Evolutionary conservation across 2,113 vertebrate genomes (phyloP), one percentile per base, ranked within the genome.

Genomic region (Rhinogobius similis): DNA sequence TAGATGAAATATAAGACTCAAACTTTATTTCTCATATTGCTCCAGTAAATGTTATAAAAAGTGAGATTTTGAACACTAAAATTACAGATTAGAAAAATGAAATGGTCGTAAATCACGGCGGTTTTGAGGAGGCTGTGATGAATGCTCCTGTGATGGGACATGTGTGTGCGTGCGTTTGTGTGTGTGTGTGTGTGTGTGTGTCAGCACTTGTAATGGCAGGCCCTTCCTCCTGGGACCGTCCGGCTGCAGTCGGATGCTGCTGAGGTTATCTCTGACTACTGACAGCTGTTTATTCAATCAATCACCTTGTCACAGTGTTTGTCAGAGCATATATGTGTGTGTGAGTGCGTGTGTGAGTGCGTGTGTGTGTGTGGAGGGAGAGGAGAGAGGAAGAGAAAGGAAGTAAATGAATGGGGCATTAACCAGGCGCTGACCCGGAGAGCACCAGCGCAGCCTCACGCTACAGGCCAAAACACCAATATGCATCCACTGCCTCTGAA

Each of bases 401-500:
- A 94, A 97, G 95, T 96, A 99, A 98, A 99, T 98, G 96, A 99
- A 99, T 98, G 96, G 95, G 94, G 94, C 96, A 97, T 99, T 97
- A 98, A 95, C 96, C 96, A 98, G 94, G 93, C 94, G 53, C 92
- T 98, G 96, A 99, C 96, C 96, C 96, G 92, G 94, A 93, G 95
- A 97, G 94, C 93, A 92, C 50, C 95, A 93, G 92, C 93, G 93
- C 93, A 68, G 36, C 50, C 92, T 90, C 89, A 81, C 84, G 77
- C 87, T 81, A 65, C 0, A 88, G 92, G 91, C 90, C 89, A 90
- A 82, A 29, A 29, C 55, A 29, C 55, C 55, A 29, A 58, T 58
- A 58, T 58, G 55, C 55, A 58, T 29, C 55, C 53, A 14, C 53
- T 20, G 55, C 13, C 26, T 29, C 24, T 58, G 13, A 26, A 27